Base-by-base conservation (phyloP, 2,797 vertebrate genomes). In the Salarias fasciatus region DNA sequence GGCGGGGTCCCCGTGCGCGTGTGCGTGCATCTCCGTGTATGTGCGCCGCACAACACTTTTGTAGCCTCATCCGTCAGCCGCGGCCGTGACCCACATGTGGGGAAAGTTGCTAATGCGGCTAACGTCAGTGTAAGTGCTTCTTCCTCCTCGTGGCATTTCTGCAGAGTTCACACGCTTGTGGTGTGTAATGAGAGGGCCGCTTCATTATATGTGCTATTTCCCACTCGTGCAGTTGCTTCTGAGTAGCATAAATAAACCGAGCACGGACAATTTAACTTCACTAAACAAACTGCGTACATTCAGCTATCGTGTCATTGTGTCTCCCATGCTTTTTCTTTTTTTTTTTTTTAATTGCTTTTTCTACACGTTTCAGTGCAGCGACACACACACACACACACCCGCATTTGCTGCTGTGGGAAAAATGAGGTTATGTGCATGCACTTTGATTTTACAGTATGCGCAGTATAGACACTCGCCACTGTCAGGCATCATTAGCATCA, bases 401-500 rank as follows among this genome's bases (percentile, higher is more conserved):
- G 48, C 12, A 57, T 31, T 46, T 29, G 44, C 37, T 28, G 54
- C 63, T 37, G n/a, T 8, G 4, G 8, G 37, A 64, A 53, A 37
- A 64, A 63, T 57, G 48, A 55, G 52, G 49, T 30, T 49, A 72
- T 64, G 52, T 1, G n/a, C 46, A 63, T 68, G 63, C 52, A 35
- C 58, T 54, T 57, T 74, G 65, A 61, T 59, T 55, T 69, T 79
- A 85, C 77, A 84, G 86, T 81, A 75, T 30, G 67, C 71, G 73
- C 52, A 58, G 52, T 73, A 60, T 49, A 83, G 83, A 75, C 68
- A 79, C 66, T 85, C 77, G 81, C 62, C 44, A 57, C 53, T 74
- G 82, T 79, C 84, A 58, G 54, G 45, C 50, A 51, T 66, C 65
- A 62, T 89, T 46, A 79, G 36, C 24, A 42, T 90, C 87, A 88